Conservation (phyloP, 2,888 invertebrate species). For the Cantharis lateralis region DNA sequence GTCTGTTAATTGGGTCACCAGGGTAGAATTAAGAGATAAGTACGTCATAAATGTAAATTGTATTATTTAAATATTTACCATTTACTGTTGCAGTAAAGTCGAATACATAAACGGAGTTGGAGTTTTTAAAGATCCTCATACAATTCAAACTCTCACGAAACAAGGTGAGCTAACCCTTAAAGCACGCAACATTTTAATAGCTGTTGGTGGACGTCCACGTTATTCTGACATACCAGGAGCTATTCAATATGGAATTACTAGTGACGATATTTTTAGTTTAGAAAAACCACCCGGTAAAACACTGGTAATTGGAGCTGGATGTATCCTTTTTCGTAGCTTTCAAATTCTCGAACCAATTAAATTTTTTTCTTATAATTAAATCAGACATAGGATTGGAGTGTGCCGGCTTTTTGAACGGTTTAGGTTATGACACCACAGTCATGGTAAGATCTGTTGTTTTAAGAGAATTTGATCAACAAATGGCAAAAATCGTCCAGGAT, state of each 20-base stretch:
- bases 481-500: slow-evolving; percentile 78
- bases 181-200: slow-evolving; percentile 79
- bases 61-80: not conserved
- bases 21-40: slow-evolving; percentile 89
- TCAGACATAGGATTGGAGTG: slow-evolving; percentile 93
- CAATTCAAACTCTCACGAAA: slow-evolving; percentile 73
- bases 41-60: slow-evolving; percentile 51
- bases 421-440: slow-evolving; percentile 85
- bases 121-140: slow-evolving; percentile 78
- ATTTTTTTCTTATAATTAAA: not conserved
- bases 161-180: slow-evolving; percentile 75
- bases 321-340: slow-evolving; percentile 65
- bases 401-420: slow-evolving; percentile 87
- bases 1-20: slow-evolving; percentile 93
- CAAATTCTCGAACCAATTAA: not conserved
- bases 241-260: slow-evolving; percentile 82
- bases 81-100: slow-evolving; percentile 66
- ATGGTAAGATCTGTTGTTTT: slow-evolving; percentile 89
- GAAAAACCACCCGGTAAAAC: slow-evolving; percentile 85
- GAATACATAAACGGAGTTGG: slow-evolving; percentile 86
- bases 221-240: slow-evolving; percentile 91
- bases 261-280: slow-evolving; percentile 93
- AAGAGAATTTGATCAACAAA: slow-evolving; percentile 92
- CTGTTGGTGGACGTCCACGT: slow-evolving; percentile 88
- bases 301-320: slow-evolving; percentile 87